Evolutionary conservation across 64 coral and sea anemone genomes (phyloP), one percentile per base, ranked within the genome.

Genomic region (Catalaphyllia jardinei): DNA sequence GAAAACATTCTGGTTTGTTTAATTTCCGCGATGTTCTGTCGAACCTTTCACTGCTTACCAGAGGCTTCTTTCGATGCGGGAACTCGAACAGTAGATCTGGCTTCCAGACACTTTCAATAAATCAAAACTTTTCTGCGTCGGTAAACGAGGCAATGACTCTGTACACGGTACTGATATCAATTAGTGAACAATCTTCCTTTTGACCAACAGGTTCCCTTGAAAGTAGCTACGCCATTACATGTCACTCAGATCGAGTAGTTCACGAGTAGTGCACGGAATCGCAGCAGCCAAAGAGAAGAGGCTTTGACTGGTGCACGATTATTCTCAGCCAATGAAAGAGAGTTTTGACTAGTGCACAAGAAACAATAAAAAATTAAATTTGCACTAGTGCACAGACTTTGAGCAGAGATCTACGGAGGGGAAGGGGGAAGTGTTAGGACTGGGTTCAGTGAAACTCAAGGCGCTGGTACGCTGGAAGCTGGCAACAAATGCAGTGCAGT

Each of bases 341-440:
- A 80, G 24, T 63, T 83, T 83, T 83, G 80, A 83, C 80, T 83
- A 83, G 60, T 83, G 80, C 59, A 83, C 80, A 76, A 42, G 59
- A 65, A 64, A 83, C 59, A 83, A 83, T 83, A 83, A 25, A 67
- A 83, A 83, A 64, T 83, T 83, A 83, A 83, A 64, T 83, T 83
- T 83, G 80, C 28, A 65, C 59, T 83, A 83, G 80, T 83, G 59
- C 64, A 84, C 29, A 3, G 33, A 42, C 67, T 67, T 39, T 49
- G 60, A 62, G 59, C 80, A 22, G 80, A 39, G 52, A 29, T 65
- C 33, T 33, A 35, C 10, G 60, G 17, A 84, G 59, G 80, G 29
- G 57, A 57, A 29, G 79, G 60, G 72, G 74, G 33, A 15, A 35
- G 17, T 8, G 62, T 14, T 28, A 51, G 74, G 38, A 75, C 31